Base-by-base conservation (phyloP, 30 jellyfish, hydroid and myxozoan species). In the Hydra vulgaris region DNA sequence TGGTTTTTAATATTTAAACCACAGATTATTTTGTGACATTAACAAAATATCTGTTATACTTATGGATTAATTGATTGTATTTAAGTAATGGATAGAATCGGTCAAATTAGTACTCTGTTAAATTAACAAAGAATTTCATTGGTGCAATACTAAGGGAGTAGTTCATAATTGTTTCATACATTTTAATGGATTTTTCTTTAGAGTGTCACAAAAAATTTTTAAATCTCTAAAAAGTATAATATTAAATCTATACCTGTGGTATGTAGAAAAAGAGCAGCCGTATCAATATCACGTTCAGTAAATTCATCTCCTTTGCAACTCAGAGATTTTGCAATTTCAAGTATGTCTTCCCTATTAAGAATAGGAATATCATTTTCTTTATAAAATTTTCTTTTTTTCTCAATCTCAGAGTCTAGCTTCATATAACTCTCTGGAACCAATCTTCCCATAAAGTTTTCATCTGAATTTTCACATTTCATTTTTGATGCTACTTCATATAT, bases 371-470 rank as follows among this genome's bases (percentile, higher is more conserved):
- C 69, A 25, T 74, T 83, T 23, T 79, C 83, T 54, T 72, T 73
- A 26, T 75, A 81, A 26, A 74, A 23, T 53, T 80, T 91, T 23
- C 81, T 72, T 74, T 79, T 95, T 54, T 74, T 61, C 79, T 82
- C 89, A 12, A 72, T 81, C 25, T 86, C 18, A 75, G 79, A 23
- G 0, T 82, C 95, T 69, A 91, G 79, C 12, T 85, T 21, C 71
- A 81, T 77, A 74, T 91, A 91, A 52, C 98, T 91, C 26, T 88
- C 82, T 17, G 98, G 98, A n/a, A 91, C 79, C 84, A 18, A 67
- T 61, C 87, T 96, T n/a, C 98, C 98, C 96, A 91, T 86, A 0
- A 91, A 79, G 67, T 74, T 68, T 54, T 67, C 86, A 24, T 95
- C 95, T 67, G 71, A 79, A 8, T 26, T 71, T n/a, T 68, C 70